Conservation (phyloP, 2,113 vertebrate genomes). For the Callithrix jacchus region DNA sequence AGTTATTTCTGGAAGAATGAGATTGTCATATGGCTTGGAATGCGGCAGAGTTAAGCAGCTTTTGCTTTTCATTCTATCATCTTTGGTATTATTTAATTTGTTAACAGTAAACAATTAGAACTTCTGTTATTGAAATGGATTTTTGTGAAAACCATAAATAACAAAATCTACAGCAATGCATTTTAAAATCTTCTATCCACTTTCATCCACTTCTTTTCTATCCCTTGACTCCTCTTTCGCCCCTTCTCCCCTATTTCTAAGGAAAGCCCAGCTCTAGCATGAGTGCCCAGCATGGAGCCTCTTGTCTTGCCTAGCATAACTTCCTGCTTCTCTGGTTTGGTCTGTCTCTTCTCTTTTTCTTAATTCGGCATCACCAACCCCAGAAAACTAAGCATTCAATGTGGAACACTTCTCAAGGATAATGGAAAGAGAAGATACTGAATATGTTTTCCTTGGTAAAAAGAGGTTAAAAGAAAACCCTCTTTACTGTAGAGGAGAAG, state of each 20-base stretch:
- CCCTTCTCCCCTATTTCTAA: not conserved
- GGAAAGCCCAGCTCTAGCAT: not conserved
- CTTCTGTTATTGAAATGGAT: not conserved
- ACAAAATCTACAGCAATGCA: not conserved
- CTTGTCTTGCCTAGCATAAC: not conserved
- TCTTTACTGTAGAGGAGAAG: not conserved
- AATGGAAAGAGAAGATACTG: not conserved
- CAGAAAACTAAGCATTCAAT: not conserved
- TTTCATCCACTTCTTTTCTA: not conserved
- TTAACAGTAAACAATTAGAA: not conserved
- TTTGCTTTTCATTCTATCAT: not conserved
- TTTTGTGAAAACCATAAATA: not conserved
- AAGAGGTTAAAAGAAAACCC: not conserved
- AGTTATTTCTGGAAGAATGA: slow-evolving; percentile 7
- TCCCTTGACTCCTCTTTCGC: not conserved
- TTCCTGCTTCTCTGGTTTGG: not conserved
- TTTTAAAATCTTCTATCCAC: not conserved
- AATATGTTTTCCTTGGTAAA: not conserved
- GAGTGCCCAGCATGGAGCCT: not conserved
- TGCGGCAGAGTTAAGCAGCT: not conserved
- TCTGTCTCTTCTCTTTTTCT: not conserved
- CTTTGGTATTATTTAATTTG: not conserved
- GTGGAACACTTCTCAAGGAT: not conserved
- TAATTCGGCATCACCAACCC: not conserved
- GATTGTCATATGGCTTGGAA: not conserved